A percentile compares a stretch with the other conserved stretches of the same genome.
phyloP scores from a whole-genome alignment of 2,888 invertebrate genomes.

The Hecatera dysodea region DNA sequence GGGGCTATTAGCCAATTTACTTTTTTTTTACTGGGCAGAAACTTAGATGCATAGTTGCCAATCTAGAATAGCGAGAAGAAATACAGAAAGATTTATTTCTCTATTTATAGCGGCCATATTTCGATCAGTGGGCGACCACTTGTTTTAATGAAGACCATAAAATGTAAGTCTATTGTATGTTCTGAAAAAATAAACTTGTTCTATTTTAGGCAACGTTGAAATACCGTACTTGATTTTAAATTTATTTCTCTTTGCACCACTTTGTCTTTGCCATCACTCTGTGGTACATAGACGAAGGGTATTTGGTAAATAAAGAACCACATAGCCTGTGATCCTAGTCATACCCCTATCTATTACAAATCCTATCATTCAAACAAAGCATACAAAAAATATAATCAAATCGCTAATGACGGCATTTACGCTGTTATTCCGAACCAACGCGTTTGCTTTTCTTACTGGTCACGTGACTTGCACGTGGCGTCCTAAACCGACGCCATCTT shows the following conservation, averaged over 20 bases:
- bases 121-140: too few relatives aligned
- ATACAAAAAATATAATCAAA: conserved; percentile 82
- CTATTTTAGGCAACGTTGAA: too few relatives aligned
- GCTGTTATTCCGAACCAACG: conserved; percentile 87
- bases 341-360: conserved; percentile 86
- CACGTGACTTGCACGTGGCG: conserved; percentile 87
- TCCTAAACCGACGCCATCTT: conserved; percentile 79
- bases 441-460: conserved; percentile 84
- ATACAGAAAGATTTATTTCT: too few relatives aligned
- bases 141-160: too few relatives aligned
- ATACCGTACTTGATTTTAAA: too few relatives aligned
- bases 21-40: not conserved
- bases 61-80: too few relatives aligned
- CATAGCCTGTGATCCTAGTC: conserved; percentile 35
- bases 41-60: not conserved
- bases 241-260: too few relatives aligned
- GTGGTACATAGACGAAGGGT: not conserved
- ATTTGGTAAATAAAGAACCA: conserved; percentile 39
- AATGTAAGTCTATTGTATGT: too few relatives aligned
- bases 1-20: not conserved
- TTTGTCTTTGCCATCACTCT: not conserved
- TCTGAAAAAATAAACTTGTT: too few relatives aligned
- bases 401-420: conserved; percentile 88
- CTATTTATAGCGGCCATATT: too few relatives aligned
- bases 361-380: conserved; percentile 82